phyloP scores from a whole-genome alignment of 2,113 vertebrate genomes.

The Morone saxatilis region DNA sequence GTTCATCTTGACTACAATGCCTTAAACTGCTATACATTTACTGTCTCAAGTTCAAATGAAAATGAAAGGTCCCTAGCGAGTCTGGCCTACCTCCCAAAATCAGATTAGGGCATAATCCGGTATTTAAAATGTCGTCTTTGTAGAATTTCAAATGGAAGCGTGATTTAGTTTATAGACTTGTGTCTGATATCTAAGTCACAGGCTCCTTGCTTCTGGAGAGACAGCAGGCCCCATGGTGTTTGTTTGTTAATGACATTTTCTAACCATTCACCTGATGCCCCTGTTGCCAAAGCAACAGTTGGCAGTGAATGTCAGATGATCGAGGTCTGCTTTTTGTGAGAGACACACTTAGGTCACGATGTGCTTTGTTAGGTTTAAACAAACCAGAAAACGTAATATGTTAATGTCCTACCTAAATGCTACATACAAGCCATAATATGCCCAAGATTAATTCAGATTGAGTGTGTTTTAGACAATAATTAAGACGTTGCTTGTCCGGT shows the following conservation, averaged over 20 bases:
- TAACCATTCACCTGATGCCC: conserved; percentile 43
- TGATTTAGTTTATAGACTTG: conserved; percentile 24
- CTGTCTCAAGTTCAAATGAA: not conserved
- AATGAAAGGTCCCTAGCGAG: conserved; percentile 17
- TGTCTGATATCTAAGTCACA: conserved; percentile 7
- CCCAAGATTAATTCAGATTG: not conserved
- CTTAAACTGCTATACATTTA: not conserved
- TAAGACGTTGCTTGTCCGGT: not conserved
- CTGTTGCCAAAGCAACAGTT: conserved; percentile 69
- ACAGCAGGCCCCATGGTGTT: conserved; percentile 36
- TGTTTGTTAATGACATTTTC: conserved; percentile 64
- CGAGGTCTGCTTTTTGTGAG: conserved; percentile 24
- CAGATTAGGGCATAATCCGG: conserved; percentile 8
- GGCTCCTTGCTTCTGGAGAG: conserved; percentile 23
- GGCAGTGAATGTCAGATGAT: conserved; percentile 35
- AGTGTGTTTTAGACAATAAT: not conserved
- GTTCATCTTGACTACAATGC: not conserved
- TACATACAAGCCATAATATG: not conserved
- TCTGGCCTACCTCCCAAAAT: not conserved
- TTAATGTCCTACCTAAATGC: not conserved
- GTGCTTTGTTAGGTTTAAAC: not conserved
- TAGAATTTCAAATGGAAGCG: conserved; percentile 21
- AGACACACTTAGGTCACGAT: conserved; percentile 5
- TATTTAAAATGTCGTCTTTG: conserved; percentile 20
- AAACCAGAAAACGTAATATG: not conserved